Conservation (phyloP, 2,888 invertebrate species). For the Argyresthia albistria region DNA sequence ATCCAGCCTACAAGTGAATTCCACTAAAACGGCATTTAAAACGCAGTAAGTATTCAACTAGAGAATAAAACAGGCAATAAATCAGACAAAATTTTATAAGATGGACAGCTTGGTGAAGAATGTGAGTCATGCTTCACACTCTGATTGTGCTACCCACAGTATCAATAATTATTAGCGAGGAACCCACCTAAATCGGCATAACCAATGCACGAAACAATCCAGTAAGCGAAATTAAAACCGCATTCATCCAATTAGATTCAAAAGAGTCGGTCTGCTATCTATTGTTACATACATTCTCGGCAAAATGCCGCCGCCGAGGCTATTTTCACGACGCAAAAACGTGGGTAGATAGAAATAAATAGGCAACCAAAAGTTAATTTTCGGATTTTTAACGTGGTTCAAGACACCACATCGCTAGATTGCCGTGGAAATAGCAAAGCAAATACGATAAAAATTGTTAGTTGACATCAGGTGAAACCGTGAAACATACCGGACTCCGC, state of each 20-base stretch:
- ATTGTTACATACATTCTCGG: not conserved
- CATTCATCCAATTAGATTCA: conserved; percentile 9
- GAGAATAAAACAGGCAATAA: not conserved
- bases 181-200: conserved; percentile 53
- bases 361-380: conserved; percentile 17
- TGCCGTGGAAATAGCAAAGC: conserved; percentile 19
- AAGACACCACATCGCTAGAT: no score
- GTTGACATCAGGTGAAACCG: conserved; percentile 38
- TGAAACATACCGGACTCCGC: conserved; percentile 52
- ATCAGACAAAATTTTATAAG: conserved; percentile 10
- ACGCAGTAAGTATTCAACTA: no score
- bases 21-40: no score
- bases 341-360: conserved; percentile 44
- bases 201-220: conserved; percentile 50
- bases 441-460: conserved; percentile 45
- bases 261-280: not conserved
- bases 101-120: conserved; percentile 40
- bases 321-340: conserved; percentile 11
- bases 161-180: conserved; percentile 53
- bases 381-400: no score
- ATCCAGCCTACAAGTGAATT: no score
- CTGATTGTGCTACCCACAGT: conserved; percentile 63
- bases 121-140: conserved; percentile 68
- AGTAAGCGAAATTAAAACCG: conserved; percentile 42
- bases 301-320: not conserved